phyloP scores from a whole-genome alignment of 2,888 invertebrate species.

The Phorcus lineatus region DNA sequence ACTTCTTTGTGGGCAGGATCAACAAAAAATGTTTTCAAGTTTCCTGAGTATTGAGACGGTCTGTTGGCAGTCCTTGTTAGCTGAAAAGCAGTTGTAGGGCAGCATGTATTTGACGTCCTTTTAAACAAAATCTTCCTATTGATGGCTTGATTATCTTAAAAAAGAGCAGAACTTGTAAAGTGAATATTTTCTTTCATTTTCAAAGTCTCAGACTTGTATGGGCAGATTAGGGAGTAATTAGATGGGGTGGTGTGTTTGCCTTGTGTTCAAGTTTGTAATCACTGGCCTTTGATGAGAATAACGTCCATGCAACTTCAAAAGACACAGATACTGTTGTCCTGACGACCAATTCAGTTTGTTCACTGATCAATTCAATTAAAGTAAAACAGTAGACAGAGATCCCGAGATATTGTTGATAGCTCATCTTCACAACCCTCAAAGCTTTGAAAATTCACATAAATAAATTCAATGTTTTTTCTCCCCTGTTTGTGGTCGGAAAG shows the following conservation, averaged over 20 bases:
- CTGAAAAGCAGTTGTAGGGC: slow-evolving; percentile 21
- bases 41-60: neutral
- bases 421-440: neutral
- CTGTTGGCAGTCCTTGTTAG: slow-evolving; percentile 13
- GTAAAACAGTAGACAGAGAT: slow-evolving; percentile 10
- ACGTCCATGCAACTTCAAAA: slow-evolving; percentile 9
- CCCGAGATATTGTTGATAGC: neutral
- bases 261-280: neutral
- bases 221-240: slow-evolving; percentile 9
- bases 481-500: neutral
- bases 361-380: slow-evolving; percentile 19
- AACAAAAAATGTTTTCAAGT: neutral
- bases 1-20: neutral
- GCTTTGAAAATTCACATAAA: slow-evolving; percentile 13
- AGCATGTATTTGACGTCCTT: slow-evolving; percentile 18
- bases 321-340: slow-evolving; percentile 4
- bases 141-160: slow-evolving; percentile 12
- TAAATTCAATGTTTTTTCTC: slow-evolving; percentile 6
- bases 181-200: slow-evolving; percentile 15
- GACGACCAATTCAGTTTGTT: slow-evolving; percentile 5
- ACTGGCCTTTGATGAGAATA: neutral
- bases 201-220: slow-evolving; percentile 9
- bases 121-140: slow-evolving; percentile 16
- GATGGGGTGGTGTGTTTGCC: neutral
- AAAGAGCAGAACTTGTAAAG: slow-evolving; percentile 9